Evolutionary conservation across 2,113 vertebrate genomes (phyloP).

Genomic region (Camarhynchus parvulus): DNA sequence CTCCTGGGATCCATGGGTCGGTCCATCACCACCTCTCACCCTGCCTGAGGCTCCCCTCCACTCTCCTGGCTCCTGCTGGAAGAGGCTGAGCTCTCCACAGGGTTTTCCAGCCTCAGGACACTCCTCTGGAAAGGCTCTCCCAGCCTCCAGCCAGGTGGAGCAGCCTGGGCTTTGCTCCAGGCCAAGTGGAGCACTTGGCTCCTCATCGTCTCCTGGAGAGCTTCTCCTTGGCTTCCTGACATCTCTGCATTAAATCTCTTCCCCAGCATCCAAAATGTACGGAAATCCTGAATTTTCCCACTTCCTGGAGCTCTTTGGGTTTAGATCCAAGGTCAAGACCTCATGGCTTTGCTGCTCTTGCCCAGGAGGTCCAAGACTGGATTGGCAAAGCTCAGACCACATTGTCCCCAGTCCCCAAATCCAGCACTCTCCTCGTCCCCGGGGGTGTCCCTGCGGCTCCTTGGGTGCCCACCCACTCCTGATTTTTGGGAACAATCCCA

Average conservation of each 20-base stretch:
- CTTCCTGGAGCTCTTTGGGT: accelerated
- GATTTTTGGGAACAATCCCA: not conserved
- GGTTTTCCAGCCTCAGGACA: not conserved
- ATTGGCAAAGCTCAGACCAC: not conserved
- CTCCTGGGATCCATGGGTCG: not conserved
- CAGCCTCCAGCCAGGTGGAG: not conserved
- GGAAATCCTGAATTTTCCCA: not conserved
- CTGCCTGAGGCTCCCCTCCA: not conserved
- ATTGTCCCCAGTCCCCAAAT: not conserved
- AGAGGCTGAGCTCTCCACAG: not conserved
- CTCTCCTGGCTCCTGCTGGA: not conserved
- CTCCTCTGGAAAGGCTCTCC: not conserved
- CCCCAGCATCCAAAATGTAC: not conserved
- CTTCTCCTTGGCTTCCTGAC: not conserved
- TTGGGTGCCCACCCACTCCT: accelerated
- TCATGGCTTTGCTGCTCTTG: not conserved
- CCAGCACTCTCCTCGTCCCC: not conserved
- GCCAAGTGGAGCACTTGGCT: conserved; percentile 26
- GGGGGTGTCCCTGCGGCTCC: not conserved
- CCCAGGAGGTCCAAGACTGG: too few species aligned
- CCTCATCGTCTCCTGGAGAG: not conserved
- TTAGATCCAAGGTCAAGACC: not conserved
- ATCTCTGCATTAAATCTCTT: accelerated
- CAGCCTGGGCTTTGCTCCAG: not conserved
- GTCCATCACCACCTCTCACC: too few species aligned